Conservation (phyloP, 2,888 invertebrate genomes). For the Dione vanillae region DNA sequence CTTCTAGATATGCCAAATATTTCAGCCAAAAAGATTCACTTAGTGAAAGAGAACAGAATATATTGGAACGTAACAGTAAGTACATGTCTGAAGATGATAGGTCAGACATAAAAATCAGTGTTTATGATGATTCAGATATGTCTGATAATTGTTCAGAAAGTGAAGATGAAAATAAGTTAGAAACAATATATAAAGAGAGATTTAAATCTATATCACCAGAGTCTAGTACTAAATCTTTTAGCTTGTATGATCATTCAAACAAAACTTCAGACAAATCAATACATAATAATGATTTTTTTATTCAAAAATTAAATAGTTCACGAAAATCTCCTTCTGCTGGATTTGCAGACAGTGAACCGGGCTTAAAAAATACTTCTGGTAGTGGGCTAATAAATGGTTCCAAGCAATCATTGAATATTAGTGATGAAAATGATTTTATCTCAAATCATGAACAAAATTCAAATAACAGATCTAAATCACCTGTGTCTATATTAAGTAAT, state of each 20-base stretch:
- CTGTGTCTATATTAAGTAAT: constrained; percentile 60
- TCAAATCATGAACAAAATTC: constrained; percentile 39
- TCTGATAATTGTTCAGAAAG: constrained; percentile 53
- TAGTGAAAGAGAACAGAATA: constrained; percentile 63
- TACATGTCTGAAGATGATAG: constrained; percentile 23
- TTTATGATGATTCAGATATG: constrained; percentile 45
- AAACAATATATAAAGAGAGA: constrained; percentile 71
- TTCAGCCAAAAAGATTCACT: constrained; percentile 75
- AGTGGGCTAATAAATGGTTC: constrained; percentile 50
- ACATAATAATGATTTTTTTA: constrained; percentile 57
- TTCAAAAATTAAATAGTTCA: constrained; percentile 56
- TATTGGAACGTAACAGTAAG: constrained; percentile 45
- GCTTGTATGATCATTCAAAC: constrained; percentile 19
- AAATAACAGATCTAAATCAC: constrained; percentile 59
- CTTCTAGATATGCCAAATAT: constrained; percentile 80
- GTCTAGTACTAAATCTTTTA: constrained; percentile 14
- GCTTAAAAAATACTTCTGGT: constrained; percentile 60
- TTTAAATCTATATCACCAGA: constrained; percentile 64
- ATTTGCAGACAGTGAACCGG: constrained; percentile 43
- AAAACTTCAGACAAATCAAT: constrained; percentile 12
- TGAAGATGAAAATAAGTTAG: constrained; percentile 69
- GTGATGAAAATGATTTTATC: constrained; percentile 1
- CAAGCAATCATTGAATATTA: constrained; percentile 36
- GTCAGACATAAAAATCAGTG: constrained; percentile 49
- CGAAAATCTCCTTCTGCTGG: constrained; percentile 55